Evolutionary conservation across 2,797 vertebrate genomes (phyloP), one percentile per base, ranked within the genome.

Genomic region (Ataeniobius toweri): DNA sequence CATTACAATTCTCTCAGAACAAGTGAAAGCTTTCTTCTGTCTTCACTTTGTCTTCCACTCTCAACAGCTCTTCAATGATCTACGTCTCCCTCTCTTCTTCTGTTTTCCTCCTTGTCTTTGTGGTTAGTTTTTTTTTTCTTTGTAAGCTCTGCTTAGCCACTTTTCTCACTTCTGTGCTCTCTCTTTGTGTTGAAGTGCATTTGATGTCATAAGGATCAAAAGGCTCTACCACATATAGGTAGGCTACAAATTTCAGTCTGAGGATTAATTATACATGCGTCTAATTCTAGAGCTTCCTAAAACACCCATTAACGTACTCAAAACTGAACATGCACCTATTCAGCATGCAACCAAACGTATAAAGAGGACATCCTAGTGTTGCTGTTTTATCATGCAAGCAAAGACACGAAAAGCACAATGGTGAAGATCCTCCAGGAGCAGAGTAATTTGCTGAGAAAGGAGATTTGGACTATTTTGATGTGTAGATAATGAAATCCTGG

Each of bases 401-500:
- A 83, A 75, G 81, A 84, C 68, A 83, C 22, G 68, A 85, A 85
- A 88, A 79, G 83, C 88, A 85, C 89, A 76, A 69, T 28, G 80
- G 88, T 90, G 91, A 89, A 85, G 82, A 88, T 92, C 91, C 91
- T 92, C 81, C 75, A 86, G 93, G 92, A 94, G 86, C 84, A 81
- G 81, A 88, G 85, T 89, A 92, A 93, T 93, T 85, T 92, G 91
- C 87, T 90, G 90, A 93, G 91, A 84, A 87, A 88, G 82, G 82
- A 83, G 82, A 93, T 90, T 89, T 31, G 61, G 85, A 78, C 41
- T 68, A 93, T 92, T 93, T 90, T 86, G 88, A 86, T 86, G 85
- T 89, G 88, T 39, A 87, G 92, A 93, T 94, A 88, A 94, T 95
- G 94, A 94, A 94, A 95, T 92, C 87, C 82, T 80, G 87, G 91